Percentiles rank a stretch among this genome's conserved stretches.
Conservation (phyloP, 2,797 vertebrate genomes). For the Mergus octosetaceus region DNA sequence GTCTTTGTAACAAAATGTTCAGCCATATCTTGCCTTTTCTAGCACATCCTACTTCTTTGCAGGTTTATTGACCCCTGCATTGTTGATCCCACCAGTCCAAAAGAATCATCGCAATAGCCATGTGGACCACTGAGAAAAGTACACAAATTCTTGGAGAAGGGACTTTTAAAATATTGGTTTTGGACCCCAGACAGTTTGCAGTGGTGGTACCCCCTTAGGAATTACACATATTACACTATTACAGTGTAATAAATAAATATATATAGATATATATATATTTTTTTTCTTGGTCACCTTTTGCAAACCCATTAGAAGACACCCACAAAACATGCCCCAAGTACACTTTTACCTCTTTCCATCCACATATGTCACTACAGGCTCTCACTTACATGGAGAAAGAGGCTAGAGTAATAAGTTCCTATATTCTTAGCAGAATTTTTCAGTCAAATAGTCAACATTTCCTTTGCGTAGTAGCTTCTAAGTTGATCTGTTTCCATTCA, state of each 20-base stretch:
- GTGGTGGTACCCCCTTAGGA: background rate
- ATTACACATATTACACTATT: background rate
- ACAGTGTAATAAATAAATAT: background rate
- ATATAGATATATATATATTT: no score
- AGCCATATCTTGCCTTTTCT: background rate
- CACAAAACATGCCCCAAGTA: background rate
- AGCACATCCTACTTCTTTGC: background rate
- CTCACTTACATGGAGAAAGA: background rate
- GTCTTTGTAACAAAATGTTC: background rate
- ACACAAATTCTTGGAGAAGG: background rate
- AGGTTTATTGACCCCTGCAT: background rate
- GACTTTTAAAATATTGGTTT: background rate
- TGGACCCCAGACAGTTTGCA: background rate
- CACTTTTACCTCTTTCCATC: background rate
- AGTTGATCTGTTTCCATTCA: background rate
- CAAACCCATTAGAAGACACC: background rate
- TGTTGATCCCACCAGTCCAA: background rate
- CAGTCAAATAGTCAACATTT: background rate
- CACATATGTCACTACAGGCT: background rate
- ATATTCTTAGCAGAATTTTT: background rate
- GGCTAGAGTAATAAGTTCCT: background rate
- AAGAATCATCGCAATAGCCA: background rate
- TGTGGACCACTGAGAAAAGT: background rate
- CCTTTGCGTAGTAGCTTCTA: background rate
- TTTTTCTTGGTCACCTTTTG: background rate